A percentile compares a stretch with the other conserved stretches of the same genome.
Conservation (phyloP, 1,140 invertebrate species). For the Drosophila neocordata region DNA sequence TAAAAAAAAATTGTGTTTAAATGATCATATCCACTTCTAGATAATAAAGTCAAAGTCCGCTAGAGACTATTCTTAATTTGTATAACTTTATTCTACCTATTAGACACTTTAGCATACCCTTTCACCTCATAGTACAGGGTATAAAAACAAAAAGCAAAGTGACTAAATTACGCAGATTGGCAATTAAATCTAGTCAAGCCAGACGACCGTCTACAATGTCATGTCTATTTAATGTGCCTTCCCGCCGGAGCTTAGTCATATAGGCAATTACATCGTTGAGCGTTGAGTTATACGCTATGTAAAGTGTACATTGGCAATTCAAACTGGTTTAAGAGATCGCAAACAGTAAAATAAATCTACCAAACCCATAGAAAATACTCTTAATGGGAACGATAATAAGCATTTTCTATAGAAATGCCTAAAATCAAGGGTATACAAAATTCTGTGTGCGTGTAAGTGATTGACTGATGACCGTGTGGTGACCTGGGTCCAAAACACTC, state of each 20-base stretch:
- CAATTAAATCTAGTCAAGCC: slow-evolving; percentile 50
- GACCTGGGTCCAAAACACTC: slow-evolving; percentile 35
- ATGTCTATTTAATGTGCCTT: slow-evolving; percentile 29
- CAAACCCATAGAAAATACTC: too few relatives aligned
- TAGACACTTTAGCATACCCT: background rate
- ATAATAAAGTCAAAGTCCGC: too few relatives aligned
- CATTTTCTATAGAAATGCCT: too few relatives aligned
- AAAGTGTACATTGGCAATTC: background rate
- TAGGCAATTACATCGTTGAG: slow-evolving; percentile 52
- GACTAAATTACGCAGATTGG: slow-evolving; percentile 54
- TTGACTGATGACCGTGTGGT: slow-evolving; percentile 41
- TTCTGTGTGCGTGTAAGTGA: background rate
- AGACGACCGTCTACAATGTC: slow-evolving; percentile 40
- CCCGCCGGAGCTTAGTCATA: slow-evolving; percentile 27
- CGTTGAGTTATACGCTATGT: background rate
- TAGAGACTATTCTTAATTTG: too few relatives aligned
- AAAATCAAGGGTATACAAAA: background rate
- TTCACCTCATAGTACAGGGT: background rate
- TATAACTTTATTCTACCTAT: too few relatives aligned
- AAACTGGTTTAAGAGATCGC: too few relatives aligned
- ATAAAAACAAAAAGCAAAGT: slow-evolving; percentile 27
- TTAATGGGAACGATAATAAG: too few relatives aligned
- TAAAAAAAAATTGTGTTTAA: too few relatives aligned
- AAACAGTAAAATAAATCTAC: too few relatives aligned
- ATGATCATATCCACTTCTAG: too few relatives aligned